A percentile compares a stretch with the other conserved stretches of the same genome.
Conservation (phyloP, 2,888 invertebrate species). For the Muscina levida region DNA sequence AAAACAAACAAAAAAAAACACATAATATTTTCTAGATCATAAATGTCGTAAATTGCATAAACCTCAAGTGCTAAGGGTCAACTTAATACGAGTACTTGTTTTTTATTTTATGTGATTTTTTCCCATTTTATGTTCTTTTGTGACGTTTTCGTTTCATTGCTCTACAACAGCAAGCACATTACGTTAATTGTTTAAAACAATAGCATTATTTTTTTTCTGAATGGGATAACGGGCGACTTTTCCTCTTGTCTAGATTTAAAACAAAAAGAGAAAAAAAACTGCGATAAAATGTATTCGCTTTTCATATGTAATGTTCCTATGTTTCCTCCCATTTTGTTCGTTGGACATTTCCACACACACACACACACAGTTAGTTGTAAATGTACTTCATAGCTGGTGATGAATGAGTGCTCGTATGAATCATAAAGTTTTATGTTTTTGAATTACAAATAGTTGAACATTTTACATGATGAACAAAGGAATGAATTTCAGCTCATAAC, state of each 20-base stretch:
- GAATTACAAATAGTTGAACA: too few relatives aligned
- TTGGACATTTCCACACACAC: too few relatives aligned
- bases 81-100: neutral
- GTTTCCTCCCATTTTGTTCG: neutral
- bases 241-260: constrained; percentile 2
- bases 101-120: too few relatives aligned
- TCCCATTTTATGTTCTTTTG: neutral
- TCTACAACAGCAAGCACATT: neutral
- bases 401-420: neutral
- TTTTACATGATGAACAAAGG: too few relatives aligned
- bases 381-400: neutral
- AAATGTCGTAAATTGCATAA: neutral
- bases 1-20: too few relatives aligned
- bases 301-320: neutral
- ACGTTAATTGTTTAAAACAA: neutral
- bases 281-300: too few relatives aligned
- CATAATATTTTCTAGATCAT: constrained; percentile 3
- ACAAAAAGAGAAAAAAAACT: neutral
- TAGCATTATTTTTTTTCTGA: neutral
- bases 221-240: constrained; percentile 9
- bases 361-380: neutral
- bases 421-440: neutral
- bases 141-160: neutral
- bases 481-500: neutral
- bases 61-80: constrained; percentile 21